Evolutionary conservation across 2,113 vertebrate genomes (phyloP).

Genomic region (Orientallactaga bullata): DNA sequence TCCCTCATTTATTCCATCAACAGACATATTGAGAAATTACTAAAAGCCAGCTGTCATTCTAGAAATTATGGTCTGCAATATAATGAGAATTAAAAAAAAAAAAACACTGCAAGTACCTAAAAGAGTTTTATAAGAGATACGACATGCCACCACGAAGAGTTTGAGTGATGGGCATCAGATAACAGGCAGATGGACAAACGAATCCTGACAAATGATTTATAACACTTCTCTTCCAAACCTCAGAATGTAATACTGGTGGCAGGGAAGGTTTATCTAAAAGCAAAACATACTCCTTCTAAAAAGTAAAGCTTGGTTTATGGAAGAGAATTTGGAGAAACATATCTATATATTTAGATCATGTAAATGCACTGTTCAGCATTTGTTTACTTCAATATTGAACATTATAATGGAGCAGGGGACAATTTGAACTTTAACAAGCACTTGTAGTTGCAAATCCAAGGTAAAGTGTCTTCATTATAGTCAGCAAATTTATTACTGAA

Average conservation of each 20-base stretch:
- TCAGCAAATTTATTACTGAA: not conserved
- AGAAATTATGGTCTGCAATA: not conserved
- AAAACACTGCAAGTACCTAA: not conserved
- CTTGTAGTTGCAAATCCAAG: not conserved
- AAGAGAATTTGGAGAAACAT: not conserved
- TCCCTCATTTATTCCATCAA: not conserved
- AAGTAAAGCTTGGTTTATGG: not conserved
- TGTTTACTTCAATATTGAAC: slow-evolving; percentile 10
- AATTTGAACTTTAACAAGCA: not conserved
- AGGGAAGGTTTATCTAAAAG: not conserved
- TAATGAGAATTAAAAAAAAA: not conserved
- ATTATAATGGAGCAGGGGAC: not conserved
- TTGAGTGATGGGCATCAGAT: too few relatives aligned
- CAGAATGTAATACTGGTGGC: not conserved
- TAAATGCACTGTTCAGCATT: not conserved
- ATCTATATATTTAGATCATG: not conserved
- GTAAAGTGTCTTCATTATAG: not conserved
- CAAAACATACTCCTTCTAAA: slow-evolving; percentile 50
- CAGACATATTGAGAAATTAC: not conserved
- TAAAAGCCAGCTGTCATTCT: not conserved
- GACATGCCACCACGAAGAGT: not conserved
- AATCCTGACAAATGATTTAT: not conserved
- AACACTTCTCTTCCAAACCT: not conserved
- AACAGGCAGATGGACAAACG: not conserved
- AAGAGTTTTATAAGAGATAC: not conserved